Conservation (phyloP, 1,140 invertebrate species). For the Bathynomus jamesi region DNA sequence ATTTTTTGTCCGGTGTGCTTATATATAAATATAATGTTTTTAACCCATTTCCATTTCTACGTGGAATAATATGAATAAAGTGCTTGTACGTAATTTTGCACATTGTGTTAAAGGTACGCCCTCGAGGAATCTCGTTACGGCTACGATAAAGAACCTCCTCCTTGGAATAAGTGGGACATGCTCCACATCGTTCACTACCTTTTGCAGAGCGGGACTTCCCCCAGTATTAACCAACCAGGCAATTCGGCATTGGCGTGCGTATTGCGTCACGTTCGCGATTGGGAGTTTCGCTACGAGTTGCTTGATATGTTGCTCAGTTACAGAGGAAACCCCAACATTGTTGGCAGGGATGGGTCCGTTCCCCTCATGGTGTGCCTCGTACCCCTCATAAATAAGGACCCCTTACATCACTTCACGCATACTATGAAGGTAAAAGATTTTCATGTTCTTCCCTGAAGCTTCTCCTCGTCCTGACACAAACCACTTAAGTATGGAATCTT, state of each 20-base stretch:
- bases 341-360: slow-evolving; percentile 60
- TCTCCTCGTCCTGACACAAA: neutral
- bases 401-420: slow-evolving; percentile 62
- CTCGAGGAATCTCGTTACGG: slow-evolving; percentile 54
- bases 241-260: slow-evolving; percentile 64
- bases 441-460: neutral
- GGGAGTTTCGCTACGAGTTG: slow-evolving; percentile 61
- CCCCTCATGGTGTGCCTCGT: slow-evolving; percentile 65
- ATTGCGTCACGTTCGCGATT: slow-evolving; percentile 62
- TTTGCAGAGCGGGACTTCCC: slow-evolving; percentile 55
- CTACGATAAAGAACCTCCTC: slow-evolving; percentile 46
- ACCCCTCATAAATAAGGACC: slow-evolving; percentile 65
- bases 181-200: slow-evolving; percentile 53
- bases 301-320: slow-evolving; percentile 61
- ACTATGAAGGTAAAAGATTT: slow-evolving; percentile 59
- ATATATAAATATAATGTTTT: too few species aligned
- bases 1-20: too few species aligned
- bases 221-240: slow-evolving; percentile 59
- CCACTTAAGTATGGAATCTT: neutral
- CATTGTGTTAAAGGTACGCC: neutral
- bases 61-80: too few species aligned
- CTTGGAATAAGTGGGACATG: slow-evolving; percentile 65
- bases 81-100: too few species aligned
- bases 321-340: slow-evolving; percentile 59
- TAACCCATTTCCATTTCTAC: too few species aligned